These are phyloP conservation scores for Taxidea taxus DNA, from an alignment of 2,113 vertebrate genomes.

Conservation along the genomic window DNA sequence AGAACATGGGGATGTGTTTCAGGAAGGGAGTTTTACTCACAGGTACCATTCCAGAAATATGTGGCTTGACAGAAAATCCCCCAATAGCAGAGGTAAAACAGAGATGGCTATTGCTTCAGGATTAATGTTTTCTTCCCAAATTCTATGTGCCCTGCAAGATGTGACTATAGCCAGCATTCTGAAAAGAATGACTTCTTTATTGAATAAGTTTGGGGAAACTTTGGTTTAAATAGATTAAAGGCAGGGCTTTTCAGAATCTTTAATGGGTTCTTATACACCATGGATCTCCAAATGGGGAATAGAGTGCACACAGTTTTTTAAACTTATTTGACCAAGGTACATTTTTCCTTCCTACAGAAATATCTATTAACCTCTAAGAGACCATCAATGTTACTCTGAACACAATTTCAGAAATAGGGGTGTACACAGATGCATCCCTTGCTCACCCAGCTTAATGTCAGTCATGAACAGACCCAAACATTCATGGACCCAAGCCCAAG, in stretches of 20 bases:
- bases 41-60: background rate
- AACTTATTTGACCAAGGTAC: background rate
- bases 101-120: background rate
- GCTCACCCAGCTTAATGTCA: background rate
- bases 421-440: background rate
- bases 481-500: background rate
- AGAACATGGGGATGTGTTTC: background rate
- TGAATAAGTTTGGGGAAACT: background rate
- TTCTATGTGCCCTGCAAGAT: background rate
- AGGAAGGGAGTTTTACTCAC: background rate
- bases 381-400: background rate
- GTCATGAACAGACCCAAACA: background rate
- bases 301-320: background rate
- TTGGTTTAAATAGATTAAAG: background rate
- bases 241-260: background rate
- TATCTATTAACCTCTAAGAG: background rate
- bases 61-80: background rate
- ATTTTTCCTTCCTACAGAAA: background rate
- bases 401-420: background rate
- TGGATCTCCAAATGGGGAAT: background rate
- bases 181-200: background rate
- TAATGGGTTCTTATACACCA: background rate
- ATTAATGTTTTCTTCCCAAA: background rate
- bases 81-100: background rate
- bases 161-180: background rate